These are phyloP conservation scores for Alsophila aescularia DNA, from an alignment of 2,888 invertebrate genomes.

Conservation along the genomic window DNA sequence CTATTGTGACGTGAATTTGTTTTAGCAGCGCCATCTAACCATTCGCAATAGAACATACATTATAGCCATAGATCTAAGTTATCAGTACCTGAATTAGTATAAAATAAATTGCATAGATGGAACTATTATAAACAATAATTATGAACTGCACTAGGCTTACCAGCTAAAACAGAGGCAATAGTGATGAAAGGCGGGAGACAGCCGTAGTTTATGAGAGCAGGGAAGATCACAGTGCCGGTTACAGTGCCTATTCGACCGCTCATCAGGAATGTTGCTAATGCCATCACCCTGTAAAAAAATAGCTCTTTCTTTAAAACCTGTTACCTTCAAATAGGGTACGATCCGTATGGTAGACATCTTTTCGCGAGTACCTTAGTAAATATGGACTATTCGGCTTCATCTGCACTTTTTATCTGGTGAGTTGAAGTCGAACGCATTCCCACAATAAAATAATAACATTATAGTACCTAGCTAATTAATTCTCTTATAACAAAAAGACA, in stretches of 20 bases:
- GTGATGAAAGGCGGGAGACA: conserved; percentile 90
- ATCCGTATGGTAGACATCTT: too few species aligned
- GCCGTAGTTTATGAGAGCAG: conserved; percentile 86
- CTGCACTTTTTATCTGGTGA: too few species aligned
- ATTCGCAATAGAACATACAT: not conserved
- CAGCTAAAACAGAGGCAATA: conserved; percentile 85
- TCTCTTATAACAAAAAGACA: too few species aligned
- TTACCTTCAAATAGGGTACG: too few species aligned
- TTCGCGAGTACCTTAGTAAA: too few species aligned
- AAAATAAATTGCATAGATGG: conserved; percentile 2
- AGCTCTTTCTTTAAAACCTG: not conserved
- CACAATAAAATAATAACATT: too few species aligned
- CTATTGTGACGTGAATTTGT: not conserved
- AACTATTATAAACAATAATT: not conserved
- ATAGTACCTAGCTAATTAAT: too few species aligned
- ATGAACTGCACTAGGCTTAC: conserved; percentile 73
- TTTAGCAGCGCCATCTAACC: not conserved
- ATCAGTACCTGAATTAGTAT: not conserved
- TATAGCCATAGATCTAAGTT: too few species aligned
- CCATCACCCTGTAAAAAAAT: conserved; percentile 86
- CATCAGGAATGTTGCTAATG: conserved; percentile 89
- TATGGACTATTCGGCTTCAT: too few species aligned
- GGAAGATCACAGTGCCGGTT: conserved; percentile 88
- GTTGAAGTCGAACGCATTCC: too few species aligned
- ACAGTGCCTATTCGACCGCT: conserved; percentile 89